Conservation (phyloP, 2,888 invertebrate genomes). For the Hesperia comma region DNA sequence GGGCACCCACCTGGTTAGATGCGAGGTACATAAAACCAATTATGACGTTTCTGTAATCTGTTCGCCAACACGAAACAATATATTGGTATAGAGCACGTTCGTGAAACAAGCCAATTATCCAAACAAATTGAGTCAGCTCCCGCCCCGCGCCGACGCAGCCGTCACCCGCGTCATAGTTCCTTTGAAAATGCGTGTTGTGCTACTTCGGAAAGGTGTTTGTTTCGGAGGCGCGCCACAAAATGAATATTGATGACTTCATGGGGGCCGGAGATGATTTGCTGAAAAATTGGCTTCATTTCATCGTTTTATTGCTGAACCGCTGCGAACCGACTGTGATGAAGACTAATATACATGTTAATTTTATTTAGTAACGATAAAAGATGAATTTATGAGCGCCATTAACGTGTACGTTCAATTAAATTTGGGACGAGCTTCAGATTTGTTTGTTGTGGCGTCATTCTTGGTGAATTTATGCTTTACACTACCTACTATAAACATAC, state of each 20-base stretch:
- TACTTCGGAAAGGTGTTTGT: conserved; percentile 78
- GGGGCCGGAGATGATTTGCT: conserved; percentile 81
- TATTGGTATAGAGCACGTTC: conserved; percentile 59
- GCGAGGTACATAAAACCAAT: conserved; percentile 41
- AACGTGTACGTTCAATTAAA: conserved; percentile 39
- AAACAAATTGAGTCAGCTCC: conserved; percentile 75
- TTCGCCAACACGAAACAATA: conserved; percentile 50
- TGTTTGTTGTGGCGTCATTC: conserved; percentile 6
- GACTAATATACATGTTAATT: conserved; percentile 81
- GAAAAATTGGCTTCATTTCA: conserved; percentile 83
- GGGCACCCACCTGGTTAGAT: not conserved
- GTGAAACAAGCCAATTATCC: conserved; percentile 78
- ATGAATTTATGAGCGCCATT: conserved; percentile 59
- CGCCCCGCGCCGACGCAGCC: conserved; percentile 42
- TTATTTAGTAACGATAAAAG: conserved; percentile 71
- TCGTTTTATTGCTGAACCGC: conserved; percentile 78
- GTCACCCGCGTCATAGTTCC: conserved; percentile 62
- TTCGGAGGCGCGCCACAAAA: conserved; percentile 79
- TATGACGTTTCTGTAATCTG: conserved; percentile 48
- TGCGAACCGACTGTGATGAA: conserved; percentile 74
- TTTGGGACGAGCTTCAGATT: conserved; percentile 11
- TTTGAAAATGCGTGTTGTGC: conserved; percentile 70
- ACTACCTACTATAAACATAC: not conserved
- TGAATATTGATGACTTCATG: conserved; percentile 83
- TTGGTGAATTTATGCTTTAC: not conserved